Conservation (phyloP, 2,113 vertebrate genomes). For the Leptodactylus fuscus region DNA sequence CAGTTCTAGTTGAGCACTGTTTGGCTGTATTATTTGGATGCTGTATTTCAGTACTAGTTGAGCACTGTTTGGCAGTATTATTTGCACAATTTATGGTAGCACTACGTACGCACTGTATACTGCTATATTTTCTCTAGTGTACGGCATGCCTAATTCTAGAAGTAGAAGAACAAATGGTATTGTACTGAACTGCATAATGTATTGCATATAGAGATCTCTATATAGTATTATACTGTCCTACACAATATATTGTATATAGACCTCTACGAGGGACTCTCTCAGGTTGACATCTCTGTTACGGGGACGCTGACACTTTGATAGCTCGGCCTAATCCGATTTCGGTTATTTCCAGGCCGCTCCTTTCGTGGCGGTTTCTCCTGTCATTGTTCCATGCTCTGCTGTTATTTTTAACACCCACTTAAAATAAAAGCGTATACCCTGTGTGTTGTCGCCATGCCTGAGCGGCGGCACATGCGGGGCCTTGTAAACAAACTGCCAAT, state of each 20-base stretch:
- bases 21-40: background rate
- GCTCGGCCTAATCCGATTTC: background rate
- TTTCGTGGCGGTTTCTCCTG: background rate
- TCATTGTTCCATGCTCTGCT: background rate
- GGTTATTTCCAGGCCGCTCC: background rate
- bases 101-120: background rate
- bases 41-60: background rate
- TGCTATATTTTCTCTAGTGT: background rate
- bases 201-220: too few species aligned
- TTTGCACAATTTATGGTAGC: too few species aligned
- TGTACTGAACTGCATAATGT: too few species aligned
- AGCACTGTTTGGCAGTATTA: background rate
- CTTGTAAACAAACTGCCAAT: slow-evolving; percentile 41
- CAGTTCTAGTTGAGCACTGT: background rate
- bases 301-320: background rate
- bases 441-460: slow-evolving; percentile 1
- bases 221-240: too few species aligned
- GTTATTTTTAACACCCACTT: slow-evolving; percentile 42
- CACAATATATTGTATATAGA: too few species aligned
- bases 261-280: too few species aligned
- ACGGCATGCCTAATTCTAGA: background rate
- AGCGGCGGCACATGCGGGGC: slow-evolving; percentile 16
- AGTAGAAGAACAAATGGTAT: too few species aligned
- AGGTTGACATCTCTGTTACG: too few species aligned
- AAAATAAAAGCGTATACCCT: slow-evolving; percentile 20